These are phyloP conservation scores for Pseudomugil tenellus DNA, from an alignment of 2,797 vertebrate genomes.

Conservation along the genomic window DNA sequence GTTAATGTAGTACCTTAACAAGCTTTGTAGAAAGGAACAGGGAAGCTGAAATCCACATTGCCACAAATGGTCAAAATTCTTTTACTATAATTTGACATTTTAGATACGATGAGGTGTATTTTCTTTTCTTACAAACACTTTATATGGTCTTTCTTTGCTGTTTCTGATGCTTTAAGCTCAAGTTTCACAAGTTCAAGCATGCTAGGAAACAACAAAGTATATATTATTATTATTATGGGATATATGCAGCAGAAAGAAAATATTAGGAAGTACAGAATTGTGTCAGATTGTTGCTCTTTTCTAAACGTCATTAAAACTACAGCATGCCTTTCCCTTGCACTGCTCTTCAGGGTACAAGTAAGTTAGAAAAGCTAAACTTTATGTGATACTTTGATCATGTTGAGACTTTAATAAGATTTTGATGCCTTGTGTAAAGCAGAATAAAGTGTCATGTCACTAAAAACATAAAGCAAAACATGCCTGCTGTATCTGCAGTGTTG, in stretches of 20 bases:
- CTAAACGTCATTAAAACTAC: conserved; percentile 19
- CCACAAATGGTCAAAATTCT: not conserved
- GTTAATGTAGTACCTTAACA: too few species aligned
- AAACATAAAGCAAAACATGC: not conserved
- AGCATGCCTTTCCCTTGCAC: not conserved
- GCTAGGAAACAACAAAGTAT: conserved; percentile 36
- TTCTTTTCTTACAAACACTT: not conserved
- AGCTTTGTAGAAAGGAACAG: too few species aligned
- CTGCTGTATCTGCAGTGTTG: not conserved
- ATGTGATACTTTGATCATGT: not conserved
- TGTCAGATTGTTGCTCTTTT: conserved; percentile 16
- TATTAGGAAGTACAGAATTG: conserved; percentile 41
- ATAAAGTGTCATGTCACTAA: not conserved
- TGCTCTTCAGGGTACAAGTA: not conserved
- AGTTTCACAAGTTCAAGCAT: conserved; percentile 24
- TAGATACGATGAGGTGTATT: not conserved
- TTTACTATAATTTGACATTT: conserved; percentile 1
- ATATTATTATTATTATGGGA: conserved; percentile 37
- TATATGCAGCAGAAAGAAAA: conserved; percentile 26
- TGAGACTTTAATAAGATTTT: not conserved
- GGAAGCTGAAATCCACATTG: not conserved
- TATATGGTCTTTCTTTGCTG: conserved; percentile 18
- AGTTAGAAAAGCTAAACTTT: not conserved
- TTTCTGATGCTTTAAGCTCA: conserved; percentile 29
- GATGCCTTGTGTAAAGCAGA: conserved; percentile 4